phyloP scores from a whole-genome alignment of 1,140 invertebrate genomes.

The Euborellia annulipes region DNA sequence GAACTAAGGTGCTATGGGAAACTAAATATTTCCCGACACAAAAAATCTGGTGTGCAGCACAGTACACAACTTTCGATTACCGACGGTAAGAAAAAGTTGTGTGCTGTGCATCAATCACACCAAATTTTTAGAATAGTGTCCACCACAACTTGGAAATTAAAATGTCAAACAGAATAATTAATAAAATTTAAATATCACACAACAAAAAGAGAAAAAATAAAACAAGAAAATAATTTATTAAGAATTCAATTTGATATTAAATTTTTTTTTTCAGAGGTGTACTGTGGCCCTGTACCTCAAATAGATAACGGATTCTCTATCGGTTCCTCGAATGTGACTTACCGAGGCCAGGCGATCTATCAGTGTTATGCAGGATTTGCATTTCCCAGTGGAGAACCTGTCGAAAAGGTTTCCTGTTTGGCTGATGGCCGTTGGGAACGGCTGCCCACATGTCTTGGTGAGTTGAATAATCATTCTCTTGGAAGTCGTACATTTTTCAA shows the following conservation, averaged over 20 bases:
- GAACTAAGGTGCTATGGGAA: too few relatives aligned
- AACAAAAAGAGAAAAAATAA: too few relatives aligned
- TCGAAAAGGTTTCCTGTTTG: conserved; percentile 77
- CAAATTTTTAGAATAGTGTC: too few relatives aligned
- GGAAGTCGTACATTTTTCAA: too few relatives aligned
- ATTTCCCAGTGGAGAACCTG: conserved; percentile 71
- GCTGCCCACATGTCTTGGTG: conserved; percentile 74
- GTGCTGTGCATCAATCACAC: too few relatives aligned
- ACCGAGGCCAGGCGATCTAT: conserved; percentile 80
- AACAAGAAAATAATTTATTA: not conserved
- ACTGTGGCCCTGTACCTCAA: conserved; percentile 92
- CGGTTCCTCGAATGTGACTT: conserved; percentile 87
- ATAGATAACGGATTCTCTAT: conserved; percentile 96
- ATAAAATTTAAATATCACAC: too few relatives aligned
- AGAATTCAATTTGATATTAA: conserved; percentile 1
- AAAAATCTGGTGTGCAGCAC: too few relatives aligned
- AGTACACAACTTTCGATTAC: too few relatives aligned
- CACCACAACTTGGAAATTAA: too few relatives aligned
- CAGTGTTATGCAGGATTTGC: conserved; percentile 94
- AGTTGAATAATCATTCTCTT: conserved; percentile 16
- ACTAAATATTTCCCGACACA: too few relatives aligned
- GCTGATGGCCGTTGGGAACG: conserved; percentile 81
- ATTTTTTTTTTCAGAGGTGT: conserved; percentile 53
- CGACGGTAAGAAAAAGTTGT: too few relatives aligned
- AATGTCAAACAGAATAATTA: too few relatives aligned